Evolutionary conservation across 1,140 invertebrate genomes (phyloP), one percentile per base, ranked within the genome.

Genomic region (Conus ventricosus): DNA sequence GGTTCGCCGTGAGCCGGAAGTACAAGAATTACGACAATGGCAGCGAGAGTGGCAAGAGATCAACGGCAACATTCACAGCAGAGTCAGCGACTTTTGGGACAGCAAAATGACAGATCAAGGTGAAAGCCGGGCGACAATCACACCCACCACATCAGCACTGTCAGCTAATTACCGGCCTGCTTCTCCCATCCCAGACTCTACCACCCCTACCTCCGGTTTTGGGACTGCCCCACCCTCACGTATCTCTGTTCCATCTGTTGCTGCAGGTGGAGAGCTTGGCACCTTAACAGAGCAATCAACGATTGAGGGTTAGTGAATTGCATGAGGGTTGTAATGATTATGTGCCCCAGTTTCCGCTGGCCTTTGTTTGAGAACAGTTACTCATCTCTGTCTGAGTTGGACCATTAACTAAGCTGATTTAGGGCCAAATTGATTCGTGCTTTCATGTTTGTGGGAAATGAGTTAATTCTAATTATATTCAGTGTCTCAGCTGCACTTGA

Each of bases 1-100:
- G 93, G 93, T 95, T 23, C 91, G 95, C 55, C 84, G 91, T 67
- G 91, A 93, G 39, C 90, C 93, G 53, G 94, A 95, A 82, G 92
- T 95, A 15, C 94, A 95, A 89, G 95, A 95, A 90, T 88, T 95
- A 51, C 88, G 95, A 75, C 90, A 91, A 39, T 95, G 95, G 95
- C 95, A 95, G 89, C 90, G 91, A 84, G 95, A 95, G 85, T 95
- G 95, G 93, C 87, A 92, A 55, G 93, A 95, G 91, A 93, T 94
- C 89, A 94, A 94, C 87, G 86, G 87, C 78, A 93, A 93, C 39
- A 94, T 95, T 20, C 84, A 93, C 11, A 89, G 90, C 23, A 88
- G 91, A 76, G 94, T 95, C 67, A 93, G 91, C 84, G 92, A 94
- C 83, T 95, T 95, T 90, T 95, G 94, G 94, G 92, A 93, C 51